Evolutionary conservation across 2,797 vertebrate genomes (phyloP), one percentile per base, ranked within the genome.

Genomic region (Acanthis flammea): DNA sequence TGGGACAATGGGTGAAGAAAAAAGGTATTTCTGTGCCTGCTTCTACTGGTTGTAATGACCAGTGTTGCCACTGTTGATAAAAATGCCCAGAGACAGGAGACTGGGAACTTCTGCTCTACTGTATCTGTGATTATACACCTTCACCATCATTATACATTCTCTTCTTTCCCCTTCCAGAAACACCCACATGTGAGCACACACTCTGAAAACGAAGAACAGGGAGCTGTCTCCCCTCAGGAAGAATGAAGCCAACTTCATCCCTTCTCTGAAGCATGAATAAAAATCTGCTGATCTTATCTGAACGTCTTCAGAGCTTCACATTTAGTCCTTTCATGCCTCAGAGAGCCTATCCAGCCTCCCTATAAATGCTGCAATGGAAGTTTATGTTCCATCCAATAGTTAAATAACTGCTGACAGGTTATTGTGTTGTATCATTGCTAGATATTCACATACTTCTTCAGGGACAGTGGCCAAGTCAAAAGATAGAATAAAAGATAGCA

Each of bases 341-440:
- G 55, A 82, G 63, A 94, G 48, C 37, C 50, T 71, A 85, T 61
- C 72, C 87, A 85, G 42, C 65, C 78, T 94, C 78, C 89, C 75
- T 80, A 1, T 70, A 94, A 94, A 74, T 48, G 78, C 81, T 67
- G 51, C 5, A 0, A n/a, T 61, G 78, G 78, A 93, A 76, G 22
- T 94, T 96, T 92, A 80, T 95, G 68, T 92, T 94, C 87, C 72
- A 41, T 95, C 72, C 9, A 1, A 82, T 45, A 92, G 65, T 70
- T 87, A 89, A 92, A 92, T 81, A 95, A 93, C 82, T 2, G 5
- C 76, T 89, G 87, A 53, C 75, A 91, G 68, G 30, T 92, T 90
- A 76, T 47, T 50, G 44, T 47, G 37, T 62, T 84, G 23, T 55
- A 74, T 55, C 53, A 45, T 79, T 4, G 9, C 61, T 85, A 41